Evolutionary conservation across 2,888 invertebrate genomes (phyloP), one percentile per base, ranked within the genome.

Genomic region (Copidosoma aretas): DNA sequence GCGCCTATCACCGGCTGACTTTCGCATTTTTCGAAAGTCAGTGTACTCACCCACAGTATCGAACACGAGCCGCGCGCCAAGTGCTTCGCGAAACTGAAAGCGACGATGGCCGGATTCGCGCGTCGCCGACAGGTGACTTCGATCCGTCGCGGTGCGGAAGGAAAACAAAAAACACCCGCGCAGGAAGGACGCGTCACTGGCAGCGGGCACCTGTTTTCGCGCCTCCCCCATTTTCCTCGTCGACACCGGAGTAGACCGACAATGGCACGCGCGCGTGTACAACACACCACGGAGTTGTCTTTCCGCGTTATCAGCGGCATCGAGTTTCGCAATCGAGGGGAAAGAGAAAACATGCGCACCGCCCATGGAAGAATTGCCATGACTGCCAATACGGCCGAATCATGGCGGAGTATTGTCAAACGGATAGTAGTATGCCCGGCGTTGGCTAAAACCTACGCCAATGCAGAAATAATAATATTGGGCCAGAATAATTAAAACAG

Each of bases 31-130:
- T 46, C 43, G 43, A 46, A 46, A 46, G 43, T 46, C 43, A 3
- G 15, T 15, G 15, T 15, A 4, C 8, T 15, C 43, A 46, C 43
- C 8, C 41, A 14, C 41, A 10, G 8, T 41, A 41, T 41, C 41
- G 8, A n/a, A 8, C 32, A 3, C 8, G 32, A 32, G 32, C 32
- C 32, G 8, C 8, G n/a, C 32, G 32, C 4, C 8, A 32, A 8
- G n/a, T n/a, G 57, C 53, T 25, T 49, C 63, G 43, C 65, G 52
- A 71, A 68, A 71, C 65, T 65, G 65, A 71, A 71, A 68, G 68
- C 68, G 68, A 65, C 59, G 61, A 61, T 59, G 17, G 53, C 49
- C 32, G 53, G 60, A 41, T 24, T 59, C 51, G 53, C 5, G 41
- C 32, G 43, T 39, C 61, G 25, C 25, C 22, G 43, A 22, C 59